Percentiles rank a stretch among this genome's conserved stretches.
These are phyloP conservation scores for Rhagonycha lutea DNA, from an alignment of 2,888 invertebrate species.

Conservation along the genomic window DNA sequence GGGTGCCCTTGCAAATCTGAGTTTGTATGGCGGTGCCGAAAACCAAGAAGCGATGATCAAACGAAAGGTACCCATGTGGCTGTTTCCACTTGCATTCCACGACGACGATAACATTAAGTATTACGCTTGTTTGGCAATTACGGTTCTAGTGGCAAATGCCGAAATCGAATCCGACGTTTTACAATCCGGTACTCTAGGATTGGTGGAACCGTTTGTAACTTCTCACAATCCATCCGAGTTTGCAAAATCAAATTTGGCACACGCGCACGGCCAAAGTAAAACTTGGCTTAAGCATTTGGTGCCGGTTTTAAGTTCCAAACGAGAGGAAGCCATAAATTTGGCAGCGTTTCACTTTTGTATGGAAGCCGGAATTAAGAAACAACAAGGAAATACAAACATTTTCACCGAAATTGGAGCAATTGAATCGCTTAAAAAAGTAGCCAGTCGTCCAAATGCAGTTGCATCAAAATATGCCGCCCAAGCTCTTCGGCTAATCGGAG, in stretches of 20 bases:
- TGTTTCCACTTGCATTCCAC: constrained; percentile 96
- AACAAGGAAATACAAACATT: constrained; percentile 87
- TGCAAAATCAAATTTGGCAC: constrained; percentile 87
- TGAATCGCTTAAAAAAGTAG: constrained; percentile 92
- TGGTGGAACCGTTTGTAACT: constrained; percentile 96
- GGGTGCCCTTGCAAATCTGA: constrained; percentile 93
- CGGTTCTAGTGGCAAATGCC: constrained; percentile 94
- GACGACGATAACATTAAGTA: constrained; percentile 97
- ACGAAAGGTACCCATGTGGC: constrained; percentile 92
- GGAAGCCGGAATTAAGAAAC: constrained; percentile 98
- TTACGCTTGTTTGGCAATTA: constrained; percentile 97
- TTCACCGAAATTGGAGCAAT: constrained; percentile 95
- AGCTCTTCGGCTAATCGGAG: constrained; percentile 89
- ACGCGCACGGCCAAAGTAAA: constrained; percentile 94
- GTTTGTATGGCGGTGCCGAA: constrained; percentile 94
- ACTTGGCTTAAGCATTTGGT: constrained; percentile 93
- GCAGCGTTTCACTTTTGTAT: constrained; percentile 99
- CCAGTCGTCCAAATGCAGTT: constrained; percentile 96
- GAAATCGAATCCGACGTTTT: constrained; percentile 97
- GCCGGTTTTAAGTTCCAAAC: constrained; percentile 90
- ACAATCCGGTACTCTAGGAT: constrained; percentile 93
- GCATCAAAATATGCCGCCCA: constrained; percentile 96
- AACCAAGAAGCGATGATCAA: constrained; percentile 98
- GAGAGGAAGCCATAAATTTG: constrained; percentile 93
- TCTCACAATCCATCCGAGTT: constrained; percentile 94